These are phyloP conservation scores for Elachura formosa DNA, from an alignment of 2,113 vertebrate species.

Conservation along the genomic window DNA sequence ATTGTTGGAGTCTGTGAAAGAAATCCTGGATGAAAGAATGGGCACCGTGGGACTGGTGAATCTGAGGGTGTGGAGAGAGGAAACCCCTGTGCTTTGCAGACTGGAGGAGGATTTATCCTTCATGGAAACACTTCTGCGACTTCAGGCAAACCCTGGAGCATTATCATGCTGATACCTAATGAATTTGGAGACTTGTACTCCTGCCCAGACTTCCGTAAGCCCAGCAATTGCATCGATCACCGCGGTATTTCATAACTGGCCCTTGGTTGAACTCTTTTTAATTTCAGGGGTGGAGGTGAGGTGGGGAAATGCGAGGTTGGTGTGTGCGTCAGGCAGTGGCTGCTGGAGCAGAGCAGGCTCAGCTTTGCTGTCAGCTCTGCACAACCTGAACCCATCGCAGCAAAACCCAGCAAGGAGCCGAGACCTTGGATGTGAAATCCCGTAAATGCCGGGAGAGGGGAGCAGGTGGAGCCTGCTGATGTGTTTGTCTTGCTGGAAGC, in stretches of 20 bases:
- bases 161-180: not conserved
- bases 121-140: not conserved
- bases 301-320: not conserved
- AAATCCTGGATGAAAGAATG: not conserved
- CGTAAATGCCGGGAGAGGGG: not conserved
- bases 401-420: not conserved
- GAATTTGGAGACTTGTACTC: not conserved
- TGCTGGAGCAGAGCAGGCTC: not conserved
- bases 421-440: not conserved
- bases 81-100: not conserved
- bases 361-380: not conserved
- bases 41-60: rapidly evolving
- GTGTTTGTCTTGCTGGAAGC: not conserved
- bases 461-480: not conserved
- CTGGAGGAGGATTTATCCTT: not conserved
- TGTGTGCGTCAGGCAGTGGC: not conserved
- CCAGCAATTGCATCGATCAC: not conserved
- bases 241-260: not conserved
- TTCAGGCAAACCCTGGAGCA: not conserved
- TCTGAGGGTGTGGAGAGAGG: not conserved
- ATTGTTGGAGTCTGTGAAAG: not conserved
- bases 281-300: not conserved
- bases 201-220: not conserved
- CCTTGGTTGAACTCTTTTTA: not conserved
- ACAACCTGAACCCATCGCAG: rapidly evolving